These are phyloP conservation scores for Gulo gulo DNA, from an alignment of 2,113 vertebrate species.

Conservation along the genomic window DNA sequence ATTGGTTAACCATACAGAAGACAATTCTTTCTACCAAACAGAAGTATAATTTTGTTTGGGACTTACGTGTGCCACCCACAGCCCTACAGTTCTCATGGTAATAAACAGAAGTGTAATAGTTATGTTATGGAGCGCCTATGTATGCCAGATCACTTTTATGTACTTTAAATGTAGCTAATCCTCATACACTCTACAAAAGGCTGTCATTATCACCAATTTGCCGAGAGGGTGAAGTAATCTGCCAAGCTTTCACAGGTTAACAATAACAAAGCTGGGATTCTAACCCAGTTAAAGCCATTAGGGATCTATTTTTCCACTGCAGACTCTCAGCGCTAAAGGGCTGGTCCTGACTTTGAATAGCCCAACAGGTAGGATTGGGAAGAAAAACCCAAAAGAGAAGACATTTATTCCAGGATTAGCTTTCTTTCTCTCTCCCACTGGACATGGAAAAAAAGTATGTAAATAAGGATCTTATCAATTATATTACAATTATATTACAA, in stretches of 20 bases:
- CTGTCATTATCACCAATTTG: not conserved
- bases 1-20: not conserved
- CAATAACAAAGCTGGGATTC: not conserved
- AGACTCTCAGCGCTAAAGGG: not conserved
- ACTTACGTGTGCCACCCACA: not conserved
- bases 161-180: not conserved
- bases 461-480: not conserved
- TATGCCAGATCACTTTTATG: not conserved
- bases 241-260: not conserved
- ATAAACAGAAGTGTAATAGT: not conserved
- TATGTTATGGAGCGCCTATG: not conserved
- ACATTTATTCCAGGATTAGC: not conserved
- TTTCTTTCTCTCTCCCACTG: not conserved
- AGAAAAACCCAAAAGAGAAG: not conserved
- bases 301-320: not conserved
- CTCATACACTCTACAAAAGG: not conserved
- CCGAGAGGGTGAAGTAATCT: not conserved
- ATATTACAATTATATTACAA: not conserved
- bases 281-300: not conserved
- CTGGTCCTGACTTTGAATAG: not conserved
- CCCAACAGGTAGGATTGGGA: not conserved
- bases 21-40: not conserved
- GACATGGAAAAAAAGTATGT: not conserved
- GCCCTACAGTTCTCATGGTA: not conserved
- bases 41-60: not conserved